A percentile compares a stretch with the other conserved stretches of the same genome.
Evolutionary conservation across 2,797 vertebrate genomes (phyloP).

Genomic region (Lemur catta): DNA sequence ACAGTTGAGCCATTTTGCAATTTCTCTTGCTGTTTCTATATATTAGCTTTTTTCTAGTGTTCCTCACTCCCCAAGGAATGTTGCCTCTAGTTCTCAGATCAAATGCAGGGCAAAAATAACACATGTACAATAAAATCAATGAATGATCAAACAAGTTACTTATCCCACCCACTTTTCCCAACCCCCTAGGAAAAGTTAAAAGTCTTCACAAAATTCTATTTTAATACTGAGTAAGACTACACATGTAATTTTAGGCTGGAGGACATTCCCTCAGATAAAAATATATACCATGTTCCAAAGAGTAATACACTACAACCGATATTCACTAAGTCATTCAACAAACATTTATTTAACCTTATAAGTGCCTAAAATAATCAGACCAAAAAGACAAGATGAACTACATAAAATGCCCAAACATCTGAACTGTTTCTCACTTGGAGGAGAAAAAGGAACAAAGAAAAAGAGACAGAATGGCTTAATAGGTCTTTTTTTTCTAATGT

Average conservation of each 20-base stretch:
- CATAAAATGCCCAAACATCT: neutral
- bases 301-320: neutral
- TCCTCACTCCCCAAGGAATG: neutral
- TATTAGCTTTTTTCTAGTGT: neutral
- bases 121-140: neutral
- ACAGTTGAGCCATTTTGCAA: neutral
- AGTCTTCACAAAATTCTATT: conserved; percentile 9
- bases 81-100: neutral
- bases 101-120: conserved; percentile 31
- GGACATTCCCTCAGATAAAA: neutral
- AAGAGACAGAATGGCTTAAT: too few relatives aligned
- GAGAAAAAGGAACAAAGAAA: too few relatives aligned
- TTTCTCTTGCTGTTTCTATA: neutral
- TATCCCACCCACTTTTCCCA: neutral
- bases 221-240: neutral
- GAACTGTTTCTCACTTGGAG: neutral
- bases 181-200: neutral
- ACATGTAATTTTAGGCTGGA: neutral
- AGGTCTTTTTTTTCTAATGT: neutral
- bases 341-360: neutral
- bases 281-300: neutral
- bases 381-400: neutral
- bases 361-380: neutral
- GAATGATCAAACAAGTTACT: neutral
- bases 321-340: conserved; percentile 15